Evolutionary conservation across 1,140 invertebrate genomes (phyloP).

Genomic region (Lepeophtheirus salmonis): DNA sequence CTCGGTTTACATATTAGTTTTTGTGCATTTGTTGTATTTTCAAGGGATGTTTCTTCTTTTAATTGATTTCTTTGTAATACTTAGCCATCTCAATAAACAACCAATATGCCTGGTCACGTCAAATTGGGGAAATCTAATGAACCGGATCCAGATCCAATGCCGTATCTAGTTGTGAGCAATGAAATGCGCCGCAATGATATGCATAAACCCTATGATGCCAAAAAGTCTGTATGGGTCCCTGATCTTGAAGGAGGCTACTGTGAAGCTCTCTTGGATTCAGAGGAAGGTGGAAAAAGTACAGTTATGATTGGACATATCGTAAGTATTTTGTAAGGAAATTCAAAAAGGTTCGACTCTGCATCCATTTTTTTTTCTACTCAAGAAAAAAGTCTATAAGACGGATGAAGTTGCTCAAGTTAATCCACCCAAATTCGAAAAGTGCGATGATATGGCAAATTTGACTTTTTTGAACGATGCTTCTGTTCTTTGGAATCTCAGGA

Average conservation of each 20-base stretch:
- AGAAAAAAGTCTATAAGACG: constrained; percentile 20
- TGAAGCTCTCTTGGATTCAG: constrained; percentile 37
- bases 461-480: constrained; percentile 71
- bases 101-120: constrained; percentile 20
- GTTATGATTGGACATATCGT: constrained; percentile 7
- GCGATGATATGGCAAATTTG: constrained; percentile 43
- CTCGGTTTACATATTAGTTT: too few relatives aligned
- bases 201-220: constrained; percentile 94
- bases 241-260: constrained; percentile 84
- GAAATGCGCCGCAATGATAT: constrained; percentile 92
- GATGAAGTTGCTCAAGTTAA: constrained; percentile 20
- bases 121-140: constrained; percentile 7
- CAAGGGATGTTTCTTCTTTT: too few relatives aligned
- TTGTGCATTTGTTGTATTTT: too few relatives aligned
- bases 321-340: constrained; percentile 1
- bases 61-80: too few relatives aligned
- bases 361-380: not conserved
- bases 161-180: constrained; percentile 77
- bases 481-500: constrained; percentile 94
- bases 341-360: not conserved
- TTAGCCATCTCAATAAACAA: not conserved
- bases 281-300: not conserved
- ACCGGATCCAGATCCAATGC: constrained; percentile 72
- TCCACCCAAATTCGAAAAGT: constrained; percentile 32
- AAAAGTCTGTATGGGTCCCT: constrained; percentile 97